Evolutionary conservation across 2,113 vertebrate genomes (phyloP), one percentile per base, ranked within the genome.

Genomic region (Paedocypris sp.): DNA sequence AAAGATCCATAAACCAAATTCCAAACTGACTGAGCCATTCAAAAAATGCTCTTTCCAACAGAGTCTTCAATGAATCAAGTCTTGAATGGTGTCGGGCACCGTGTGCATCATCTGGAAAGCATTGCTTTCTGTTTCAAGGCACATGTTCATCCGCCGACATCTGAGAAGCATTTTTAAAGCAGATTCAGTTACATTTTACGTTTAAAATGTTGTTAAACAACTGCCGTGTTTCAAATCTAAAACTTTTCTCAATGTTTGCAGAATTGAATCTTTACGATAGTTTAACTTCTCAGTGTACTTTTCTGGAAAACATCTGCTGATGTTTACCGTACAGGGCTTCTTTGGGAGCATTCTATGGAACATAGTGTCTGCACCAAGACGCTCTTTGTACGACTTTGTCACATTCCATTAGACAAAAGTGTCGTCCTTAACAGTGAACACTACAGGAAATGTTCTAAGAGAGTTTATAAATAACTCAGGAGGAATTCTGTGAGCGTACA

Each of bases 401-500:
- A n/a, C n/a, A 32, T 58, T 45, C 54, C 39, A 42, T 43, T 58
- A 57, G 18, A 43, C 25, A 20, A 51, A 31, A 51, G 18, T 33
- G 18, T 47, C n/a, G 15, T 7, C n/a, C n/a, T n/a, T n/a, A n/a
- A 50, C 28, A 50, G 29, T 50, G 48, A 51, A 33, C 15, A 51
- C 28, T 33, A 31, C 12, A 12, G 36, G 52, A 56, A 28, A 28
- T 39, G n/a, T 43, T 33, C 15, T 56, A 18, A 41, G 53, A 32
- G 39, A 29, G 25, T 32, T 39, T 58, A 45, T 58, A 31, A 58
- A 45, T 45, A 28, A 58, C 39, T 58, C 38, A 43, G 13, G 25
- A 56, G 36, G 2, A 6, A 26, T 29, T 6, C 38, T 32, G 54
- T 58, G 25, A 22, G 8, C 25, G 39, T 11, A 58, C 25, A 4